Conservation (phyloP, 2,888 invertebrate species). For the Watsonalla cultraria region DNA sequence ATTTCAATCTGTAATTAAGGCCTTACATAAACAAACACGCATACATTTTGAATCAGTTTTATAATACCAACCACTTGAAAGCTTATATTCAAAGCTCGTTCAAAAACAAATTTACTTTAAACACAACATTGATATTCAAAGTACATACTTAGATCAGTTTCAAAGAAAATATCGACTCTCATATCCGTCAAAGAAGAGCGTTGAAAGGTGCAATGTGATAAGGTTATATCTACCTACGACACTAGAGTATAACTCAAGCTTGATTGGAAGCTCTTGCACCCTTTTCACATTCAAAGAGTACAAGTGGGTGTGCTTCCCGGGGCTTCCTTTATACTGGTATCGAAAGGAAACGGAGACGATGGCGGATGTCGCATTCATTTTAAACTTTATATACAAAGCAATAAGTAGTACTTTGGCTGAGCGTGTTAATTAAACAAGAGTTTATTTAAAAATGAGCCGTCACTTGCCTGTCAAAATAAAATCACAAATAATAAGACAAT, state of each 20-base stretch:
- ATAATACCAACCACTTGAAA: neutral
- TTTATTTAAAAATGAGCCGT: too few species aligned
- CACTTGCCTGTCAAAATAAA: too few species aligned
- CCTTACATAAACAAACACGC: too few species aligned
- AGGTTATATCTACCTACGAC: neutral
- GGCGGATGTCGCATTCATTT: conserved; percentile 24
- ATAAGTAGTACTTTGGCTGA: too few species aligned
- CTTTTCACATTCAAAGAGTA: conserved; percentile 14
- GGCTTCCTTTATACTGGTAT: conserved; percentile 17
- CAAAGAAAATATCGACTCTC: neutral
- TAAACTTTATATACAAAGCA: too few species aligned
- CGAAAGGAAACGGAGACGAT: conserved; percentile 36
- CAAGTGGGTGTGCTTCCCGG: conserved; percentile 6
- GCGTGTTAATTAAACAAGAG: too few species aligned
- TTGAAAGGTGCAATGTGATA: neutral
- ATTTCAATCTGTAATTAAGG: too few species aligned
- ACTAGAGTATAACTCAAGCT: conserved; percentile 5
- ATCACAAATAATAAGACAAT: too few species aligned
- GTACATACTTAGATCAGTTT: neutral
- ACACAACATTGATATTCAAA: neutral
- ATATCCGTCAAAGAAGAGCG: neutral
- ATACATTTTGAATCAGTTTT: too few species aligned
- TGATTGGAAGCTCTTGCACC: conserved; percentile 20
- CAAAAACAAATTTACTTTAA: neutral
- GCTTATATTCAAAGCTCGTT: neutral